These are phyloP conservation scores for Darevskia nairensis DNA, from an alignment of 2,797 vertebrate genomes.

Conservation along the genomic window DNA sequence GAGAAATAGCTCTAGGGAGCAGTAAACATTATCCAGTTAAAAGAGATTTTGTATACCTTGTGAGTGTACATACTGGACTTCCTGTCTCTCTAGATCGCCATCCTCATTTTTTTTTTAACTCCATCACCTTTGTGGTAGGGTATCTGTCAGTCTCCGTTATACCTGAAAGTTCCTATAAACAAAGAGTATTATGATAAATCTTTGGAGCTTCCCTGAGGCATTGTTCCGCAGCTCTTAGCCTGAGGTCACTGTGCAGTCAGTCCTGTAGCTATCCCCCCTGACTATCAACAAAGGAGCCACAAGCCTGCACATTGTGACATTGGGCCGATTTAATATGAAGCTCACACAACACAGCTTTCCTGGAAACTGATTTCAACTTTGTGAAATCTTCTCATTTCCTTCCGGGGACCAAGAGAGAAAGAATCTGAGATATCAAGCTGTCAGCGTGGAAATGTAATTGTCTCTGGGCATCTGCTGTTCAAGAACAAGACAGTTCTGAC, in stretches of 20 bases:
- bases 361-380: constrained; percentile 58
- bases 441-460: constrained; percentile 57
- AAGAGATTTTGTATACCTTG: constrained; percentile 45
- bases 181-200: constrained; percentile 70
- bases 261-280: constrained; percentile 66
- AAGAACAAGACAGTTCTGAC: constrained; percentile 53
- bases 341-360: constrained; percentile 39
- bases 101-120: constrained; percentile 47
- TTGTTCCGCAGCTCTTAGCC: constrained; percentile 60
- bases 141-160: constrained; percentile 64
- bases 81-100: constrained; percentile 52
- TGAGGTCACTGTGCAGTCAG: constrained; percentile 73
- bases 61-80: constrained; percentile 52
- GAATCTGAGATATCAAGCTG: constrained; percentile 49
- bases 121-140: constrained; percentile 58
- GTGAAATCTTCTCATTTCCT: constrained; percentile 63
- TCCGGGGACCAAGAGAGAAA: constrained; percentile 42
- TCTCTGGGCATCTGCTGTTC: constrained; percentile 46
- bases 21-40: constrained; percentile 45
- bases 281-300: constrained; percentile 66
- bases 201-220: constrained; percentile 64
- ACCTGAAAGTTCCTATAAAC: constrained; percentile 72
- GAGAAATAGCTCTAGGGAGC: constrained; percentile 50
- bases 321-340: constrained; percentile 59
- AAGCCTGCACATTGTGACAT: constrained; percentile 41